Conservation (phyloP, 2,888 invertebrate species). For the Myathropa florea region DNA sequence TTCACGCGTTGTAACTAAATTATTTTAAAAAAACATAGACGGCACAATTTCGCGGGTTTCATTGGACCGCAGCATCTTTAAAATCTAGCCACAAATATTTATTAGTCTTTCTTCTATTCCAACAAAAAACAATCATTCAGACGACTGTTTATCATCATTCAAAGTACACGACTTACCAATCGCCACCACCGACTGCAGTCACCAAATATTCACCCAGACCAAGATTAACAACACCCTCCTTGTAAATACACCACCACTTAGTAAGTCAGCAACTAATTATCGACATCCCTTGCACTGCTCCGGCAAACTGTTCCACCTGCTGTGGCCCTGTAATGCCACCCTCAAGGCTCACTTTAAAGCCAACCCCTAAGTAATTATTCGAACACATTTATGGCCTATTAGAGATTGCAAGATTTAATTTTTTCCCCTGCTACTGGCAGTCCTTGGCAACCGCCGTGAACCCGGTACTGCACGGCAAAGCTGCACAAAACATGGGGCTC, state of each 20-base stretch:
- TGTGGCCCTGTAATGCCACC: conserved; percentile 5
- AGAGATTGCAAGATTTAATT: conserved; percentile 56
- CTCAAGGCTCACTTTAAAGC: not conserved
- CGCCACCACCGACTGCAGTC: not conserved
- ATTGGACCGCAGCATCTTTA: no score
- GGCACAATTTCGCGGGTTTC: no score
- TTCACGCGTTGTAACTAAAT: no score
- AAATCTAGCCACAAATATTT: no score
- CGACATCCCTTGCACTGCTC: conserved; percentile 9
- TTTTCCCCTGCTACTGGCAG: conserved; percentile 8
- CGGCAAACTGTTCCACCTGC: not conserved
- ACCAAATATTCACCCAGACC: not conserved
- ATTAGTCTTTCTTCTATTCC: no score
- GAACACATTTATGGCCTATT: conserved; percentile 63
- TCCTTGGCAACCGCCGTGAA: conserved; percentile 37
- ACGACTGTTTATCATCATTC: no score
- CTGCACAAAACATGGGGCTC: conserved; percentile 1
- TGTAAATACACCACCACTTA: not conserved
- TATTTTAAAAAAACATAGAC: no score
- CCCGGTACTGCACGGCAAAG: conserved; percentile 16
- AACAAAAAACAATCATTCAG: not conserved
- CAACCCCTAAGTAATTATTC: not conserved
- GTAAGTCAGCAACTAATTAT: conserved; percentile 19
- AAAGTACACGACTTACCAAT: not conserved
- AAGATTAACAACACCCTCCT: not conserved